Evolutionary conservation across 2,888 invertebrate genomes (phyloP).

Genomic region (Drosophila mimetica): DNA sequence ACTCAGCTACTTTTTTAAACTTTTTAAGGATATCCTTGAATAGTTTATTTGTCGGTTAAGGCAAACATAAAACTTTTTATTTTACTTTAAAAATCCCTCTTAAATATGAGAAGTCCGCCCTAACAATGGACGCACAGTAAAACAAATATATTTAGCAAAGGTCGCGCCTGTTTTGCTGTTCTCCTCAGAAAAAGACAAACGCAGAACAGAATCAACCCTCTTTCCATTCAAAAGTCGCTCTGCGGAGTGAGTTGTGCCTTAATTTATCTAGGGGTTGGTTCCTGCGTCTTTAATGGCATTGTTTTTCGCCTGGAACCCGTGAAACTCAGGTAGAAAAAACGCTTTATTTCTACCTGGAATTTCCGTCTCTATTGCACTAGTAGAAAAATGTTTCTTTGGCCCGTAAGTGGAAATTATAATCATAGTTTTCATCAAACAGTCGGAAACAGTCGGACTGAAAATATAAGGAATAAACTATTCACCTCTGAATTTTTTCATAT

Average conservation of each 20-base stretch:
- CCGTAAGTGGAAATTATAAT: constrained; percentile 8
- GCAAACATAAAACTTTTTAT: too few species aligned
- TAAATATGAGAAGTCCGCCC: constrained; percentile 2
- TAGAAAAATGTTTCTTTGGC: constrained; percentile 4
- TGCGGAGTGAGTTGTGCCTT: constrained; percentile 42
- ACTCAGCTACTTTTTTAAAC: too few species aligned
- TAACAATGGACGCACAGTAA: constrained; percentile 23
- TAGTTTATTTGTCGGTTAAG: too few species aligned
- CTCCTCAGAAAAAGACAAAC: constrained; percentile 24
- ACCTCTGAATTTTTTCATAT: too few species aligned
- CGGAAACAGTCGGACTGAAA: constrained; percentile 19
- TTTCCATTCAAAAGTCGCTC: constrained; percentile 7
- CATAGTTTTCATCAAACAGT: constrained; percentile 17
- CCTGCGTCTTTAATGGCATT: constrained; percentile 41
- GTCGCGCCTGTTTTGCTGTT: constrained; percentile 58
- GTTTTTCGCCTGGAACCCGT: constrained; percentile 3
- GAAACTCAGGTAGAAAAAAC: constrained; percentile 55
- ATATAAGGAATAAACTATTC: too few species aligned
- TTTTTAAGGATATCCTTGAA: too few species aligned
- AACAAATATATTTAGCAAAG: constrained; percentile 55
- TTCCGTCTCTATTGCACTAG: constrained; percentile 10
- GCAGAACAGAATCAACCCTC: constrained; percentile 22
- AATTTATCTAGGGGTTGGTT: constrained; percentile 74
- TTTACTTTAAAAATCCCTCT: too few species aligned
- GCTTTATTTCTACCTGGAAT: constrained; percentile 55